Evolutionary conservation across 2,888 invertebrate species (phyloP), one percentile per base, ranked within the genome.

Genomic region (Meandrusa payeni): DNA sequence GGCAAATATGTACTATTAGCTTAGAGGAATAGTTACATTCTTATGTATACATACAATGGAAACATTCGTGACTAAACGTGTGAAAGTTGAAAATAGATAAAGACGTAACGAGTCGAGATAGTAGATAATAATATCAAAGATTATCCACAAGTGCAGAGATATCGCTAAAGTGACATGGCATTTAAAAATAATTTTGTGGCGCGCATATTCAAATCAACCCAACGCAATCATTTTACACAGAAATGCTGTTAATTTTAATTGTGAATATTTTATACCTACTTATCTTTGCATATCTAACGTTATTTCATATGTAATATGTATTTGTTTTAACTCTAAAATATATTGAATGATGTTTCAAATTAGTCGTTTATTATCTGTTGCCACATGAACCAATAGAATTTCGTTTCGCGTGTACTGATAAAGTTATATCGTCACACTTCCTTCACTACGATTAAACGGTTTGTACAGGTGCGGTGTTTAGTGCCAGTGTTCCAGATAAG

Each of bases 381-480:
- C 20, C 20, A 32, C 37, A 26, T 50, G 47, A 52, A 44, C 53
- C 47, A 56, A 54, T 58, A 59, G 52, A 61, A 54, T 49, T 51
- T 37, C 50, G 46, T 56, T 51, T 56, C 60, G 51, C 55, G 53
- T 58, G 54, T 41, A 52, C 52, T 64, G 70, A 73, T 72, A 73
- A 69, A 61, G 62, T 64, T 60, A 69, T 71, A 75, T 76, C 74
- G 67, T 58, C 57, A 57, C 51, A 58, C 59, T 68, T 67, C 60
- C 64, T 69, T 64, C 65, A 61, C 64, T 69, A 64, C 64, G 65
- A 64, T 68, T 64, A 70, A 69, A 69, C 56, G 61, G 71, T 79
- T 76, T 79, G 69, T 68, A 71, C 79, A 78, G 72, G 76, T 81
- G 80, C 70, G 64, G 59, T 64, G 67, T 60, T 58, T 59, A 52